phyloP scores from a whole-genome alignment of 2,888 invertebrate species.

The Tryphoninae sp. region DNA sequence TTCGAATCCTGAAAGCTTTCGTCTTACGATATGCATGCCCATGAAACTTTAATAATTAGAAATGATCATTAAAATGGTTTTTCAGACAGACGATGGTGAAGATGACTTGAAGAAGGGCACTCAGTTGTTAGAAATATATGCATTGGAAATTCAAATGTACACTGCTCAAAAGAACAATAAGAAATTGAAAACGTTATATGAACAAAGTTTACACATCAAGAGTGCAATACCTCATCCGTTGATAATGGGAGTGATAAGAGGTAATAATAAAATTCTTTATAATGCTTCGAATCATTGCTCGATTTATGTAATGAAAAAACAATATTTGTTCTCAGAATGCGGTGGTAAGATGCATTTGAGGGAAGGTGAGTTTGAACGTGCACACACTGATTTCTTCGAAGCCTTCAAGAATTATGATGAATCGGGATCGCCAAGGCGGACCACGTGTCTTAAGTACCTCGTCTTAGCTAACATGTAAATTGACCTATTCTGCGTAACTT shows the following conservation, averaged over 20 bases:
- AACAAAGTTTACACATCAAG: constrained; percentile 98
- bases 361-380: constrained; percentile 99
- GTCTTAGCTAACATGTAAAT: constrained; percentile 98
- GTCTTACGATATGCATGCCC: not conserved
- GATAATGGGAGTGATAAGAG: constrained; percentile 99
- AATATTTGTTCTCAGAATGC: constrained; percentile 87
- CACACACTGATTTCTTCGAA: constrained; percentile 99
- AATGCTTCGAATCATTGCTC: not conserved
- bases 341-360: constrained; percentile 99
- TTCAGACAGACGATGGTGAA: constrained; percentile 96
- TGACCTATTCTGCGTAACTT: constrained; percentile 1
- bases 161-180: constrained; percentile 99
- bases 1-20: not conserved
- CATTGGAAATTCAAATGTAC: constrained; percentile 99
- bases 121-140: constrained; percentile 98
- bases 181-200: constrained; percentile 97
- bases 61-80: not conserved
- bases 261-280: constrained; percentile 81
- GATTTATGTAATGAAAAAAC: not conserved
- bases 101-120: constrained; percentile 99
- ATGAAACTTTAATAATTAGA: too few relatives aligned
- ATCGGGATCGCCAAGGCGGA: constrained; percentile 97
- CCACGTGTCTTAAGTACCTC: constrained; percentile 98
- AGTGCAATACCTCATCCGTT: constrained; percentile 99
- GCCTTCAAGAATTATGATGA: constrained; percentile 99